Base-by-base conservation (phyloP, 2,113 vertebrate species). In the Forbesichthys papilliferus region DNA sequence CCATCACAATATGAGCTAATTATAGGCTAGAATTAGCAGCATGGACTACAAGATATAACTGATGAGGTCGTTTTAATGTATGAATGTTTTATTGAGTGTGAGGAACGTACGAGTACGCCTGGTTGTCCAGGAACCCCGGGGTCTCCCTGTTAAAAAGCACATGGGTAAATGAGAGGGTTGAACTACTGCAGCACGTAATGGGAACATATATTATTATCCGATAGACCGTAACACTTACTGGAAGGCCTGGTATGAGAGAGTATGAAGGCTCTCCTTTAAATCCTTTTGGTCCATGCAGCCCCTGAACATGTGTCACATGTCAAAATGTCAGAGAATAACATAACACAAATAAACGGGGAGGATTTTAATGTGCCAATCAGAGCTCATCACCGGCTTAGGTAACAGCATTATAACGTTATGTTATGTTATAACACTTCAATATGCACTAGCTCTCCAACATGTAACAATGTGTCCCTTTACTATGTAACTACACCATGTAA, bases 211-310 rank as follows among this genome's bases (percentile, higher is more conserved):
- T 6, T 42, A 61, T 56, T 56, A 8, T 56, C 8, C 16, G 27
- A 10, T 8, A 54, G 51, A 57, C 55, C 3, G 20, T 20, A 57
- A 54, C 53, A 66, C 78, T 74, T 78, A 89, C 89, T 49, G 79
- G 74, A 53, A 33, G 66, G 55, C 86, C 86, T 33, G 66, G 64
- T 27, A 72, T 27, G 7, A 7, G 0, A 56, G 5, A 5, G 1
- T 71, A 87, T 0, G 83, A n/a, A 6, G 92, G 89, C 61, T 92
- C 89, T 92, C 95, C 95, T 87, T 96, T 95, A 63, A 89, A 86
- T 87, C 95, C 95, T 77, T 91, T 92, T 77, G 83, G 83, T 14
- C 94, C 95, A 51, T 70, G 89, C 60, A 69, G 61, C 56, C 94
- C 95, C 95, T 89, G 61, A 71, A 0, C 4, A 8, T 42, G 36